A percentile compares a stretch with the other conserved stretches of the same genome.
phyloP scores from a whole-genome alignment of 2,888 invertebrate genomes.

The Amphipoea lucens region DNA sequence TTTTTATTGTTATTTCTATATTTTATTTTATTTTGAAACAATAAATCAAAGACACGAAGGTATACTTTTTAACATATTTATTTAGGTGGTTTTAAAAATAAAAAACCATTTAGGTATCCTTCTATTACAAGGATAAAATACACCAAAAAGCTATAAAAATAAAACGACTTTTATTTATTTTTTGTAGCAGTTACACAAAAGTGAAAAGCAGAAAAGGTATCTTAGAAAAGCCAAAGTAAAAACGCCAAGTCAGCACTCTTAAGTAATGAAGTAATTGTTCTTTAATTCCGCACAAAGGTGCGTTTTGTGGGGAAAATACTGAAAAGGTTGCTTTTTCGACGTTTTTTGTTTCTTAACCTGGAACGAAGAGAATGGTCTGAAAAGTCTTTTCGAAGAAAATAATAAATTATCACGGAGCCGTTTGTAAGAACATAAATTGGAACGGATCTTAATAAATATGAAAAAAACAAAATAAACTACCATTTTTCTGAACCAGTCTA shows the following conservation, averaged over 20 bases:
- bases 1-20: neutral
- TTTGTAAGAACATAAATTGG: neutral
- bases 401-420: slow-evolving; percentile 12
- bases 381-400: neutral
- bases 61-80: slow-evolving; percentile 10
- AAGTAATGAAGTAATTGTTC: slow-evolving; percentile 60
- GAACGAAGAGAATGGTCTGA: slow-evolving; percentile 6
- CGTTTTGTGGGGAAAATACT: slow-evolving; percentile 35
- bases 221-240: slow-evolving; percentile 33
- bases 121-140: slow-evolving; percentile 13
- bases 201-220: slow-evolving; percentile 25
- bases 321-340: slow-evolving; percentile 30
- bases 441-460: neutral
- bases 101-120: slow-evolving; percentile 9
- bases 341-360: slow-evolving; percentile 25
- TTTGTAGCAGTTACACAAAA: slow-evolving; percentile 8
- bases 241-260: slow-evolving; percentile 48
- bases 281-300: slow-evolving; percentile 44
- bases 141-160: slow-evolving; percentile 14
- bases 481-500: neutral
- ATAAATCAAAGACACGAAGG: slow-evolving; percentile 31
- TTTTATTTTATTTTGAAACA: slow-evolving; percentile 34
- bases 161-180: slow-evolving; percentile 6
- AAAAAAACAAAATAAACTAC: no score
- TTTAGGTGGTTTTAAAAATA: neutral